phyloP scores from a whole-genome alignment of 2,113 vertebrate genomes.

The Excalfactoria chinensis region DNA sequence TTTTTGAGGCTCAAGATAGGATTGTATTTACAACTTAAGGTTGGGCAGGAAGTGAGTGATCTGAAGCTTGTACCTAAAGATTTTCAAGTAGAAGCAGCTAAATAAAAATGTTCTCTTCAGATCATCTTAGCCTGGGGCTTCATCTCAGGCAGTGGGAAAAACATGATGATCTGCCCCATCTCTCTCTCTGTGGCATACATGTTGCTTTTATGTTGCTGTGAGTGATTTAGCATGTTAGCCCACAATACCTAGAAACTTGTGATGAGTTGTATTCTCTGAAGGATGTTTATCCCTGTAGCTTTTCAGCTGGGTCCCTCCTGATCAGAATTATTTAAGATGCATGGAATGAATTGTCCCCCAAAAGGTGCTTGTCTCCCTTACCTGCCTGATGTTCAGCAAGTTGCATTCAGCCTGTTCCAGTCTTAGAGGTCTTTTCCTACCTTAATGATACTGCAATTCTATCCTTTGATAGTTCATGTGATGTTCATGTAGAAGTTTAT shows the following conservation, averaged over 20 bases:
- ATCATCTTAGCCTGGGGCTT: background rate
- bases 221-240: background rate
- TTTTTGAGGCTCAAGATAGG: background rate
- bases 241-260: background rate
- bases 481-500: background rate
- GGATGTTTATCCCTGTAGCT: background rate
- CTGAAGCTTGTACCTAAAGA: background rate
- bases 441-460: too few relatives aligned
- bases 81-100: background rate
- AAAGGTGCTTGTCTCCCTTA: background rate
- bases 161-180: background rate
- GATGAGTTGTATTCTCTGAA: background rate
- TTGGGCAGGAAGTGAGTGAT: background rate
- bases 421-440: background rate
- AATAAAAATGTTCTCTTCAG: background rate
- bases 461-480: background rate
- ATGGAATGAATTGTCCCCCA: background rate
- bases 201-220: background rate
- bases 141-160: background rate
- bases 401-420: background rate
- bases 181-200: background rate
- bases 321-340: background rate
- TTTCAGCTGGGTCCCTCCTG: background rate
- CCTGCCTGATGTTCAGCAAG: background rate
- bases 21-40: conserved; percentile 2